Evolutionary conservation across 1,140 invertebrate genomes (phyloP), one percentile per base, ranked within the genome.

Genomic region (Drosophila parabipectinata): DNA sequence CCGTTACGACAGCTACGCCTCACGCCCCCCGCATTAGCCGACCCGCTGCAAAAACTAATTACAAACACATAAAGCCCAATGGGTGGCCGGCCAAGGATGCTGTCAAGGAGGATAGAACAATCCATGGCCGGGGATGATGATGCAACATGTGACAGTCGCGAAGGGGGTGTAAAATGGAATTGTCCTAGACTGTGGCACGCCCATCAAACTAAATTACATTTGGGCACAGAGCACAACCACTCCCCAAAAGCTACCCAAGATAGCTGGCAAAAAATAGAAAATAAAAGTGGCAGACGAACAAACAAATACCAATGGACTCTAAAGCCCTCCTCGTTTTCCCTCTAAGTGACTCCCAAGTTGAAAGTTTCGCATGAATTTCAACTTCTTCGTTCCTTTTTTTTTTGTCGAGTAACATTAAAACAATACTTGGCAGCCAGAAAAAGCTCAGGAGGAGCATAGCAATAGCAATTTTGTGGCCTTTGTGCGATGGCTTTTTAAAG

Each of bases 151-250:
- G 83, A 78, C 64, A 61, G 61, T 34, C 47, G 63, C 18, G 63
- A 54, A 48, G 18, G 58, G 62, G 63, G 59, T 52, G 59, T 52
- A 52, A 64, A 64, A 51, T 39, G 37, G 37, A 68, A 68, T 68
- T 75, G 61, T 72, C 64, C 59, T 56, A 69, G 69, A 82, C 82
- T 79, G 72, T 53, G 82, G 66, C 82, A 87, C 82, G 82, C 82
- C 82, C 82, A 87, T 88, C 75, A 87, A 87, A 82, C 79, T 88
- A 87, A 87, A 87, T 88, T 87, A 87, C 83, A 67, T 64, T 67
- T 64, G 59, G 63, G 58, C 50, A 47, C 41, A 57, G 44, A 21
- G 44, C 56, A 50, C 39, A 68, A 47, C 44, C 18, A 18, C 44
- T 47, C 15, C 44, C 44, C 44, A 15, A 44, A 44, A 44, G 18